Evolutionary conservation across 2,113 vertebrate genomes (phyloP).

Genomic region (Grallaria varia): DNA sequence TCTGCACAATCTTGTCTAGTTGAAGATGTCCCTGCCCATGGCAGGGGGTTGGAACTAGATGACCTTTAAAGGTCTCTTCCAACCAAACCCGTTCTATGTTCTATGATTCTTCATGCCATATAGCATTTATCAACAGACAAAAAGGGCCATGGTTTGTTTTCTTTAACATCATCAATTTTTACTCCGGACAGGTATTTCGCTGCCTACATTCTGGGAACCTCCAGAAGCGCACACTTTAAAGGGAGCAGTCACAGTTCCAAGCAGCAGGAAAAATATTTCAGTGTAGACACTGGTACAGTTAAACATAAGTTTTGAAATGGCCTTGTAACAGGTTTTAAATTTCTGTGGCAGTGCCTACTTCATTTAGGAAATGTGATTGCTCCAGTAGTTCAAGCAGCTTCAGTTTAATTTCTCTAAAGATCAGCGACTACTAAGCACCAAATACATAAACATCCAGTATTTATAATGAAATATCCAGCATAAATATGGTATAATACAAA

Average conservation of each 20-base stretch:
- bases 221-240: not conserved
- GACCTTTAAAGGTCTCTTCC: not conserved
- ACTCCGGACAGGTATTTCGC: not conserved
- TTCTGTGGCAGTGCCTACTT: not conserved
- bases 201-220: not conserved
- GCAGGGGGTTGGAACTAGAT: not conserved
- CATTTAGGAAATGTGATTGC: not conserved
- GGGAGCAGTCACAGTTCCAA: not conserved
- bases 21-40: not conserved
- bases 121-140: not conserved
- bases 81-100: not conserved
- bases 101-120: not conserved
- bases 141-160: not conserved
- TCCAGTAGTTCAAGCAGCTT: not conserved
- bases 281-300: not conserved
- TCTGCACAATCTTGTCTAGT: not conserved
- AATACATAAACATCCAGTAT: not conserved
- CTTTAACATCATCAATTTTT: not conserved
- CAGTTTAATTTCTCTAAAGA: not conserved
- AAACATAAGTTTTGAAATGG: not conserved
- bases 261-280: not conserved
- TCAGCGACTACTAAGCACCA: not conserved
- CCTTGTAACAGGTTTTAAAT: not conserved
- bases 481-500: not conserved
- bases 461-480: not conserved